Conservation (phyloP, 2,888 invertebrate genomes). For the Labia minor region DNA sequence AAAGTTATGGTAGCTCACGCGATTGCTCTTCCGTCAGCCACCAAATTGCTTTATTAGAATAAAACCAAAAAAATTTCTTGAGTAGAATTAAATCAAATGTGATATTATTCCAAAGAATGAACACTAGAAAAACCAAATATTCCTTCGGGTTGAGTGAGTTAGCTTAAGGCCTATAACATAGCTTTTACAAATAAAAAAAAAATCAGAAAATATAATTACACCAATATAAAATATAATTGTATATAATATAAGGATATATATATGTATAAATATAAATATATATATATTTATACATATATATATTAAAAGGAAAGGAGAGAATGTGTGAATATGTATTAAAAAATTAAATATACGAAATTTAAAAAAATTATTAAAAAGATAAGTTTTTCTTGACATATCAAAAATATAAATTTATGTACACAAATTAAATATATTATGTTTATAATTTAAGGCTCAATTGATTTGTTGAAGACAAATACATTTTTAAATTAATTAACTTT, state of each 20-base stretch:
- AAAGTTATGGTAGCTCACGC: not conserved
- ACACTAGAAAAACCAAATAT: not conserved
- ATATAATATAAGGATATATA: not conserved
- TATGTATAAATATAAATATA: not conserved
- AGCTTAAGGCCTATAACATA: conserved; percentile 3
- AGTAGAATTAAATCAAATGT: not conserved
- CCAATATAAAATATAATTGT: not conserved
- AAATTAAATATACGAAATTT: not conserved
- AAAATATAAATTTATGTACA: conserved; percentile 19
- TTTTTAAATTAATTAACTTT: too few species aligned
- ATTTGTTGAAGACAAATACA: too few species aligned
- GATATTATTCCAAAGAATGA: not conserved
- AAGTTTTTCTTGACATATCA: conserved; percentile 25
- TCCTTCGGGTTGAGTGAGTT: not conserved
- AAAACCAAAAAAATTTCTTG: not conserved
- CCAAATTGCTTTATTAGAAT: not conserved
- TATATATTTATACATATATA: not conserved
- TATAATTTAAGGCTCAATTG: too few species aligned
- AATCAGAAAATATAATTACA: not conserved
- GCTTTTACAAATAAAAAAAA: not conserved
- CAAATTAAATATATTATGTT: not conserved
- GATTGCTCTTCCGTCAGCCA: conserved; percentile 5
- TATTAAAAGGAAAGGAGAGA: not conserved
- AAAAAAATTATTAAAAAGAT: not conserved
- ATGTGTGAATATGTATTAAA: not conserved